A percentile compares a stretch with the other conserved stretches of the same genome.
These are phyloP conservation scores for Sebastes miniatus DNA, from an alignment of 2,797 vertebrate genomes.

Conservation along the genomic window DNA sequence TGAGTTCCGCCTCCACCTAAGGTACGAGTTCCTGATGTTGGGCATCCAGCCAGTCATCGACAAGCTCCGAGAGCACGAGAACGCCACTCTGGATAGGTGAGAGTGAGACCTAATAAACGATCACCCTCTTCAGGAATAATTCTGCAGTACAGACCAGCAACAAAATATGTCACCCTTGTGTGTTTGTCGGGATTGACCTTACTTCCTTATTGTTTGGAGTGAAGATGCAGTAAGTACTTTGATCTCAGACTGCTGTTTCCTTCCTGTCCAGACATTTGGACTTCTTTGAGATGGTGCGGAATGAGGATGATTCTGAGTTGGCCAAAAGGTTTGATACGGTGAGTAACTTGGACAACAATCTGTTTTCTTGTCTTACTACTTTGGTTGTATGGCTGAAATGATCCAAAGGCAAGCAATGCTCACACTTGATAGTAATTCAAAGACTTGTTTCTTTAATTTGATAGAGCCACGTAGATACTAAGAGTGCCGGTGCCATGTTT, in stretches of 20 bases:
- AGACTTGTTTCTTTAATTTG: neutral
- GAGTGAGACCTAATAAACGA: neutral
- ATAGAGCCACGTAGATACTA: slow-evolving; percentile 94
- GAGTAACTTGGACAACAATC: slow-evolving; percentile 53
- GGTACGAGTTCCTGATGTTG: slow-evolving; percentile 97
- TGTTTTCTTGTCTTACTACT: neutral
- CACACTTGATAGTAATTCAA: neutral
- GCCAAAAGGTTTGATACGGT: slow-evolving; percentile 94
- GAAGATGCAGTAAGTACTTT: neutral
- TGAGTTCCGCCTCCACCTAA: slow-evolving; percentile 95
- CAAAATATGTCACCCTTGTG: neutral
- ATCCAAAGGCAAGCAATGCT: neutral
- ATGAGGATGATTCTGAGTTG: slow-evolving; percentile 94
- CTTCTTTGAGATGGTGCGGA: slow-evolving; percentile 99
- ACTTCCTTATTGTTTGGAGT: neutral
- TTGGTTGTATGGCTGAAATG: neutral
- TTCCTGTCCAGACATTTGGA: slow-evolving; percentile 89
- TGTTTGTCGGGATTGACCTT: neutral
- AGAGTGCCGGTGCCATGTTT: slow-evolving; percentile 97
- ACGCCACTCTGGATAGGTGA: slow-evolving; percentile 94
- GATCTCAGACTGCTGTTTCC: neutral
- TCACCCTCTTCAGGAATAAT: neutral
- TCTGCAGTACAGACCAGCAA: neutral
- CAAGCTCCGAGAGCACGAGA: slow-evolving; percentile 94
- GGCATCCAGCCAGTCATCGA: slow-evolving; percentile 97